Evolutionary conservation across 1,140 invertebrate species (phyloP).

Genomic region (Lordiphosa clarofinis): DNA sequence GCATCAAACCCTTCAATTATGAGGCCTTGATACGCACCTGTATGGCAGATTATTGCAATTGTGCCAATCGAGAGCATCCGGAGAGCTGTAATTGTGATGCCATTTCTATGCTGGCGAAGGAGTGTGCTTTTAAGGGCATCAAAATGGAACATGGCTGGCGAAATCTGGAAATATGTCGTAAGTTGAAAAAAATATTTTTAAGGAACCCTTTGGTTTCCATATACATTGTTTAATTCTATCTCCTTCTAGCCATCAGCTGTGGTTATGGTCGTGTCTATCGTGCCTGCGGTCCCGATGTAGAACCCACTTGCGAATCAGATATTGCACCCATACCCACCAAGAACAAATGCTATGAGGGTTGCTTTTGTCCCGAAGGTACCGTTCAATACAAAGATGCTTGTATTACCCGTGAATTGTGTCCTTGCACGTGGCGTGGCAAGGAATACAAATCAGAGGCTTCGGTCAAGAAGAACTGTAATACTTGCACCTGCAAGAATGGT

Average conservation of each 20-base stretch:
- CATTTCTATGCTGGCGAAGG: conserved; percentile 87
- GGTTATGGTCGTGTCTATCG: conserved; percentile 85
- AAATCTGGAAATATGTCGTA: conserved; percentile 87
- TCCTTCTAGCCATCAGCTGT: conserved; percentile 83
- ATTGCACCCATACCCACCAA: conserved; percentile 56
- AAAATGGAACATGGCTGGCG: conserved; percentile 86
- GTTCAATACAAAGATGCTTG: conserved; percentile 88
- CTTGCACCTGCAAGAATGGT: conserved; percentile 82
- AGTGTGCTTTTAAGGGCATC: conserved; percentile 85
- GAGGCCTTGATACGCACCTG: conserved; percentile 82
- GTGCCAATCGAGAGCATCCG: conserved; percentile 80
- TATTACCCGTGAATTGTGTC: conserved; percentile 86
- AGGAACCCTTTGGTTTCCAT: too few relatives aligned
- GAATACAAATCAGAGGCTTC: conserved; percentile 86
- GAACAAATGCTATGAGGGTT: conserved; percentile 89
- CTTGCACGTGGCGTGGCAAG: conserved; percentile 89
- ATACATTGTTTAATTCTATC: not conserved
- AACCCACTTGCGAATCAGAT: conserved; percentile 81
- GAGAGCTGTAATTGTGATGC: conserved; percentile 88
- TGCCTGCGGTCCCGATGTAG: conserved; percentile 84
- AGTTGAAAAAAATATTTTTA: conserved; percentile 79
- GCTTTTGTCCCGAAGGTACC: conserved; percentile 89
- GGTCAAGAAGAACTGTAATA: conserved; percentile 91
- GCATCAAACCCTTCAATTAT: conserved; percentile 82
- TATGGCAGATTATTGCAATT: conserved; percentile 89